These are phyloP conservation scores for Microcebus murinus DNA, from an alignment of 2,113 vertebrate genomes.

Conservation along the genomic window DNA sequence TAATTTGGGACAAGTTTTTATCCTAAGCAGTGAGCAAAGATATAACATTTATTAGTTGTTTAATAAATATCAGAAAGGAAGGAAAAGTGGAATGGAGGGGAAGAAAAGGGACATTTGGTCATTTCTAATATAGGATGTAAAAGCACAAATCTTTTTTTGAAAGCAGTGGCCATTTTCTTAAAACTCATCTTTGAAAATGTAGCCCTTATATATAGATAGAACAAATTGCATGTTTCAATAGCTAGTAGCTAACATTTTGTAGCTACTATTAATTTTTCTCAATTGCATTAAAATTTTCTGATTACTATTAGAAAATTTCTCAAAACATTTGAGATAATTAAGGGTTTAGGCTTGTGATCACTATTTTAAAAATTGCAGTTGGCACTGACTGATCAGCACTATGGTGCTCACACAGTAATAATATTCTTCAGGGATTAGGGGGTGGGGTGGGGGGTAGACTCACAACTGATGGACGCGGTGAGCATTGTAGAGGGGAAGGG, in stretches of 20 bases:
- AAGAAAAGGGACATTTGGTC: not conserved
- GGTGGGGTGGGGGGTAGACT: too few relatives aligned
- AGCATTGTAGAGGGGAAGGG: too few relatives aligned
- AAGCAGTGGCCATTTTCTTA: constrained; percentile 43
- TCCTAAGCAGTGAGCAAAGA: not conserved
- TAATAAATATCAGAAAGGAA: not conserved
- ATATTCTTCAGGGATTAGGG: too few relatives aligned
- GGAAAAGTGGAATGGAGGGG: rapidly evolving
- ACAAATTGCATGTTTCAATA: constrained; percentile 55
- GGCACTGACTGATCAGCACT: not conserved
- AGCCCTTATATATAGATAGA: constrained; percentile 6
- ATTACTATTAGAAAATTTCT: constrained; percentile 58
- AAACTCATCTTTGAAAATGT: constrained; percentile 15
- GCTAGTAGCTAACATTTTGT: constrained; percentile 44
- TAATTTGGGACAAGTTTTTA: not conserved
- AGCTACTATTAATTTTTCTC: constrained; percentile 61
- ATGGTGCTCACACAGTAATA: too few relatives aligned
- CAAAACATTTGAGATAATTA: constrained; percentile 61
- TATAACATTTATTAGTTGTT: not conserved
- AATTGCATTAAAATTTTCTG: constrained; percentile 47
- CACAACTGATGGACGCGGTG: too few relatives aligned
- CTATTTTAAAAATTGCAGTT: constrained; percentile 1
- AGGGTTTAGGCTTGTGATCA: constrained; percentile 33
- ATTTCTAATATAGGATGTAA: not conserved
- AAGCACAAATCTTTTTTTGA: constrained; percentile 28